Percentiles rank a stretch among this genome's conserved stretches.
Evolutionary conservation across 2,888 invertebrate species (phyloP).

Genomic region (Phanerotoma sp.): DNA sequence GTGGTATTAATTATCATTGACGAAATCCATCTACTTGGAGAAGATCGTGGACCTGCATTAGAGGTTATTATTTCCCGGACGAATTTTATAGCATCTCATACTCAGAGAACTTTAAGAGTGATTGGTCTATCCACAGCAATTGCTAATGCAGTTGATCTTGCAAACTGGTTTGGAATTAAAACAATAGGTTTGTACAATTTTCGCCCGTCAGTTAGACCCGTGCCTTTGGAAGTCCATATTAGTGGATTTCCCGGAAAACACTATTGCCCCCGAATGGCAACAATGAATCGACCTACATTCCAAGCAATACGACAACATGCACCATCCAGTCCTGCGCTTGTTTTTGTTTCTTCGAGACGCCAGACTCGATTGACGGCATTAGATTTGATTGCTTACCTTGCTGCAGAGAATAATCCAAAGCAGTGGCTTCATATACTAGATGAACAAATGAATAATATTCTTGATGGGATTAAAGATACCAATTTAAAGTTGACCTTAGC

Average conservation of each 20-base stretch:
- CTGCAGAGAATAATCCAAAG: slow-evolving; percentile 89
- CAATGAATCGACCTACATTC: slow-evolving; percentile 98
- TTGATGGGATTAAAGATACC: slow-evolving; percentile 72
- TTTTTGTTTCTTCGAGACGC: slow-evolving; percentile 94
- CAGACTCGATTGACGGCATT: slow-evolving; percentile 96
- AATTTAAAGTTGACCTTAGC: slow-evolving; percentile 91
- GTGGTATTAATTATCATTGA: slow-evolving; percentile 95
- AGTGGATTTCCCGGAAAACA: slow-evolving; percentile 96
- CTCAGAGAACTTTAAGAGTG: slow-evolving; percentile 78
- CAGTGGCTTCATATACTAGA: slow-evolving; percentile 92
- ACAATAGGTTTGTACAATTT: slow-evolving; percentile 93
- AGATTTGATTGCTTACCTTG: slow-evolving; percentile 88
- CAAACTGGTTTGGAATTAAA: slow-evolving; percentile 92
- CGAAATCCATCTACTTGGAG: slow-evolving; percentile 95
- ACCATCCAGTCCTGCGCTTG: slow-evolving; percentile 84
- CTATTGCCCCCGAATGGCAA: slow-evolving; percentile 98
- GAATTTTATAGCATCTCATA: slow-evolving; percentile 93
- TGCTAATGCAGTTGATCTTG: slow-evolving; percentile 95
- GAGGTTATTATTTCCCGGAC: slow-evolving; percentile 98
- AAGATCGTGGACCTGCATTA: slow-evolving; percentile 84
- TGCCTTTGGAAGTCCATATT: slow-evolving; percentile 92
- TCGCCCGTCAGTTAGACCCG: slow-evolving; percentile 95
- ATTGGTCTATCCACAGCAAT: slow-evolving; percentile 96
- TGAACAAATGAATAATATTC: slow-evolving; percentile 77
- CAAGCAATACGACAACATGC: slow-evolving; percentile 94